These are phyloP conservation scores for Parambassis ranga DNA, from an alignment of 2,797 vertebrate genomes.

Conservation along the genomic window DNA sequence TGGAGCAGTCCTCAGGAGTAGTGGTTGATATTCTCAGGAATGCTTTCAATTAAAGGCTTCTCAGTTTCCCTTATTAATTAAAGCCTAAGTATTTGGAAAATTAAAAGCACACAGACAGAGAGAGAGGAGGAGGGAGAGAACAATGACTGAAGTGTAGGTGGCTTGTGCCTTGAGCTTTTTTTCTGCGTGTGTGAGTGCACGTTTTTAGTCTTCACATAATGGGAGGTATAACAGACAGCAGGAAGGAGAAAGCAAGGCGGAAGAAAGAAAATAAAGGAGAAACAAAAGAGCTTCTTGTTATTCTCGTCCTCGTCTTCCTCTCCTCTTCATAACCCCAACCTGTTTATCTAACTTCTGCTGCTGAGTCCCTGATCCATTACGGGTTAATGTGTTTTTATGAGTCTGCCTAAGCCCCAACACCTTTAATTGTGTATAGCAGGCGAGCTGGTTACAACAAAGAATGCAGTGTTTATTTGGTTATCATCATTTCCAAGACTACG, in stretches of 20 bases:
- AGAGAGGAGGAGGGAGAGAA: constrained; percentile 22
- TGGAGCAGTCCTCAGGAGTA: constrained; percentile 34
- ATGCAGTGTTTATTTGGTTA: constrained; percentile 10
- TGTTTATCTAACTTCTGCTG: constrained; percentile 52
- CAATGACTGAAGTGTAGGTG: constrained; percentile 50
- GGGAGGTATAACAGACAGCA: constrained; percentile 24
- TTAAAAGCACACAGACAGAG: constrained; percentile 40
- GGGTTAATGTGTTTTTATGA: constrained; percentile 56
- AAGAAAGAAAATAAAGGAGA: constrained; percentile 10
- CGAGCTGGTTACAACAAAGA: not conserved
- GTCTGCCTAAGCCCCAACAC: constrained; percentile 10
- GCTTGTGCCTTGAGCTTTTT: constrained; percentile 34
- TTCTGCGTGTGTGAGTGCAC: not conserved
- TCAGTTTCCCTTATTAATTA: constrained; percentile 64
- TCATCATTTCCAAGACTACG: constrained; percentile 1
- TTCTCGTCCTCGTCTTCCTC: constrained; percentile 34
- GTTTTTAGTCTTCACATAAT: constrained; percentile 31
- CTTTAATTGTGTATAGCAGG: not conserved
- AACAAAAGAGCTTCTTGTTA: constrained; percentile 46
- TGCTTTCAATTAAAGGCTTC: constrained; percentile 57
- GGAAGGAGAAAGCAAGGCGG: constrained; percentile 3
- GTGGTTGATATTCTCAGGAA: constrained; percentile 53
- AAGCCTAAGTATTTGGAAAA: constrained; percentile 59
- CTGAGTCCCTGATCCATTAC: constrained; percentile 47
- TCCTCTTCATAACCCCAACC: constrained; percentile 39